Evolutionary conservation across 2,888 invertebrate genomes (phyloP).

Genomic region (Graphium colonna): DNA sequence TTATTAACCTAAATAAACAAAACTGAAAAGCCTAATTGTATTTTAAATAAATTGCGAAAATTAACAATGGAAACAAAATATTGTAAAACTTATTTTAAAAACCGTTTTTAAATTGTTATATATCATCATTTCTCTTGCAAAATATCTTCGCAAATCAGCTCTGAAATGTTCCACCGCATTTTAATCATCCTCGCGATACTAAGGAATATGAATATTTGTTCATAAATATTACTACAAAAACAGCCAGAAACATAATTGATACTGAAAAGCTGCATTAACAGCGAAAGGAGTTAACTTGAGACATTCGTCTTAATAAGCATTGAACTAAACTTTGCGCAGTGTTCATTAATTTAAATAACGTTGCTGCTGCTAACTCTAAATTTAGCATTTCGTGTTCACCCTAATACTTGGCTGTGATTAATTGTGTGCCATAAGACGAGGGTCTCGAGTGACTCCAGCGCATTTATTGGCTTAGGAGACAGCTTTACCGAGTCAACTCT

Average conservation of each 20-base stretch:
- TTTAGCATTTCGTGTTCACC: constrained; percentile 17
- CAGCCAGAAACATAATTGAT: background rate
- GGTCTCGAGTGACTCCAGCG: constrained; percentile 37
- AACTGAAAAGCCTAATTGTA: too few species aligned
- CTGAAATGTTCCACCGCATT: too few species aligned
- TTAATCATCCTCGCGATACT: too few species aligned
- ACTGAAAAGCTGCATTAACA: background rate
- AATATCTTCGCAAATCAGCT: too few species aligned
- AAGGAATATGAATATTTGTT: too few species aligned
- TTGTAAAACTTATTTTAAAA: too few species aligned
- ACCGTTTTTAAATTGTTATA: too few species aligned
- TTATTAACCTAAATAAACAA: too few species aligned
- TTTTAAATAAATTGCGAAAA: too few species aligned
- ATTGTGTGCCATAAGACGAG: constrained; percentile 51
- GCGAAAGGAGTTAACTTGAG: background rate
- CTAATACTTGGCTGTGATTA: constrained; percentile 45
- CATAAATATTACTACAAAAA: too few species aligned
- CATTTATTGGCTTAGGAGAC: constrained; percentile 32
- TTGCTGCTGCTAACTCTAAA: constrained; percentile 6
- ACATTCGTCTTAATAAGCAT: background rate
- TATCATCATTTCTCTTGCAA: too few species aligned
- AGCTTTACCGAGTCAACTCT: constrained; percentile 34
- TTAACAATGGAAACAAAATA: too few species aligned
- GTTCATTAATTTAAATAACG: constrained; percentile 5
- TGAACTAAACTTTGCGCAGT: background rate